These are phyloP conservation scores for Sebastes hubbsi DNA, from an alignment of 2,797 vertebrate genomes.

Conservation along the genomic window DNA sequence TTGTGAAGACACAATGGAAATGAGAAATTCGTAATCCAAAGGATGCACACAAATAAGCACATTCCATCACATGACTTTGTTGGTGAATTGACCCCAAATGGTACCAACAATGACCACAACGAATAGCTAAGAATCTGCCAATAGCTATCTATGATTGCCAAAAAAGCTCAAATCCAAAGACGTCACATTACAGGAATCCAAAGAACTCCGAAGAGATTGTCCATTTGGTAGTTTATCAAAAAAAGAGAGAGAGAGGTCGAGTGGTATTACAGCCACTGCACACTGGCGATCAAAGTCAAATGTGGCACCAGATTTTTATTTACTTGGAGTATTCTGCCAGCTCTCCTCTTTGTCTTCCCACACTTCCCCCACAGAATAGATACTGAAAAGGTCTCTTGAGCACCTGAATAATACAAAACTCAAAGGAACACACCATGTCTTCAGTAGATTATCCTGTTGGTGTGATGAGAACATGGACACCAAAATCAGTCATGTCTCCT, in stretches of 20 bases:
- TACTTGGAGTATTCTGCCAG: conserved; percentile 39
- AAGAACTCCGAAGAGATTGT: background rate
- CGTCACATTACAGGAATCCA: background rate
- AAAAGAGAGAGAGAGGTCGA: background rate
- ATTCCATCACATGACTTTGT: background rate
- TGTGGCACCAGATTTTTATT: conserved; percentile 9
- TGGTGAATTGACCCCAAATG: background rate
- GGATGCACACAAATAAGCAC: background rate
- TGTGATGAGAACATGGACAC: conserved; percentile 69
- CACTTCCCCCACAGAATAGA: conserved; percentile 33
- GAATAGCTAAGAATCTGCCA: background rate
- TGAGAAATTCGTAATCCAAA: background rate
- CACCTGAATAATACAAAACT: conserved; percentile 62
- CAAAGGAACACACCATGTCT: conserved; percentile 76
- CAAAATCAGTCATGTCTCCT: conserved; percentile 74
- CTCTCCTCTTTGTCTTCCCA: background rate
- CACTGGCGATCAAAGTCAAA: background rate
- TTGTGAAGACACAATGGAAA: background rate
- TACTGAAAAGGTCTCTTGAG: conserved; percentile 28
- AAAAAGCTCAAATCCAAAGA: background rate
- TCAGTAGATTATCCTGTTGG: conserved; percentile 60
- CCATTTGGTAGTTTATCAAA: background rate
- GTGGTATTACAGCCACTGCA: background rate
- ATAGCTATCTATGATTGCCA: background rate
- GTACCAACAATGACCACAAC: background rate